Conservation (phyloP, 2,797 vertebrate genomes). For the Emydoidea blandingii region DNA sequence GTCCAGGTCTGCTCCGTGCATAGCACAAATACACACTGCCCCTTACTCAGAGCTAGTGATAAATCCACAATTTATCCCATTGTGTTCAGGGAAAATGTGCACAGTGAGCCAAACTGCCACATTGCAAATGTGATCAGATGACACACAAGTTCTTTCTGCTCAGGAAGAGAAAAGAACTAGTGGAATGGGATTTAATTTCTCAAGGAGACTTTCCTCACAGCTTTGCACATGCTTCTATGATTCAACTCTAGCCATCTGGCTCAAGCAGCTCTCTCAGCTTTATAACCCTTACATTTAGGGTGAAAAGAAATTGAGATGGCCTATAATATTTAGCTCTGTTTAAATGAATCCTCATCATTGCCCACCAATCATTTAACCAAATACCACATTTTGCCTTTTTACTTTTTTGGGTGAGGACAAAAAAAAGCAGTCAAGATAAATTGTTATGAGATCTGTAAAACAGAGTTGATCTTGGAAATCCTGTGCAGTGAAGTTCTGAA, state of each 20-base stretch:
- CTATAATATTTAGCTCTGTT: background rate
- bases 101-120: background rate
- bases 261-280: constrained; percentile 41
- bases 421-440: background rate
- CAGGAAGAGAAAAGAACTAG: background rate
- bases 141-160: background rate
- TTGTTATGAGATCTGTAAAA: background rate
- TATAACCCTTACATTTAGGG: constrained; percentile 21
- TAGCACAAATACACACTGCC: background rate
- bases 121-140: background rate
- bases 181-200: constrained; percentile 8
- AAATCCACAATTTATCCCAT: background rate
- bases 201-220: background rate
- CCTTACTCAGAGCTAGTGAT: background rate
- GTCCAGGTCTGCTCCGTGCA: background rate
- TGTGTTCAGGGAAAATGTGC: background rate
- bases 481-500: background rate
- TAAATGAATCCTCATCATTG: background rate
- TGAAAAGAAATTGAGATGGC: constrained; percentile 24
- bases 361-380: background rate
- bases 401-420: background rate
- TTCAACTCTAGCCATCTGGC: background rate
- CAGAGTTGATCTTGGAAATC: background rate
- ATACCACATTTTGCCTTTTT: background rate
- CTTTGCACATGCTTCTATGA: constrained; percentile 2